Conservation (phyloP, 2,888 invertebrate genomes). For the Campaea margaritaria region DNA sequence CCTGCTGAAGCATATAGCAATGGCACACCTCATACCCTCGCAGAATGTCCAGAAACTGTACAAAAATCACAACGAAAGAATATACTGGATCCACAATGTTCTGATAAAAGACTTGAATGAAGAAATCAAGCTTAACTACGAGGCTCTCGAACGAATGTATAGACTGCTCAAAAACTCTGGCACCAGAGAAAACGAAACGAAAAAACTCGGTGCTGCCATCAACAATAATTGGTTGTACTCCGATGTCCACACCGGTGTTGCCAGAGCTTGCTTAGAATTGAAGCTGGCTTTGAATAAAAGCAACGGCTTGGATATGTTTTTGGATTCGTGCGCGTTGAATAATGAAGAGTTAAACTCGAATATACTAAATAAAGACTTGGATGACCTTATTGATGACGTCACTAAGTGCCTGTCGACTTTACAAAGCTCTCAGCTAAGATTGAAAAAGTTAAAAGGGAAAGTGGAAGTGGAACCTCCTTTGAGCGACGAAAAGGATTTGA, state of each 20-base stretch:
- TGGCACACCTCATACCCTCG: constrained; percentile 67
- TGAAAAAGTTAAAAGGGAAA: constrained; percentile 71
- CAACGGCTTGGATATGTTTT: constrained; percentile 70
- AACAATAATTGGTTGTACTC: constrained; percentile 74
- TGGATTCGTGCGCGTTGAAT: constrained; percentile 75
- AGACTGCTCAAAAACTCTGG: constrained; percentile 72
- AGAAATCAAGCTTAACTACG: constrained; percentile 64
- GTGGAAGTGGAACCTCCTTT: constrained; percentile 41
- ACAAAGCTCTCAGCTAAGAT: constrained; percentile 69
- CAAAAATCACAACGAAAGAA: constrained; percentile 75
- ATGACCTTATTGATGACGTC: constrained; percentile 68
- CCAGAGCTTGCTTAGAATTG: constrained; percentile 68
- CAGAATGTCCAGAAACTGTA: constrained; percentile 55
- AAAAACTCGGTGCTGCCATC: constrained; percentile 63
- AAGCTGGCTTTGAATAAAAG: constrained; percentile 71
- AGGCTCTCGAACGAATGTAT: constrained; percentile 73
- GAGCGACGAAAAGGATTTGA: constrained; percentile 47
- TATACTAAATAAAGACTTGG: constrained; percentile 70
- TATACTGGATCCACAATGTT: constrained; percentile 73
- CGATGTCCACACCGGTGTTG: constrained; percentile 74
- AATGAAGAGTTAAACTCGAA: constrained; percentile 68
- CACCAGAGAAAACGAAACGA: constrained; percentile 53
- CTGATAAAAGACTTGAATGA: constrained; percentile 60
- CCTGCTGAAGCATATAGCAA: constrained; percentile 71
- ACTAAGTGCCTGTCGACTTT: constrained; percentile 67